Percentiles rank a stretch among this genome's conserved stretches.
These are phyloP conservation scores for Tachina lurida DNA, from an alignment of 2,888 invertebrate genomes.

Conservation along the genomic window DNA sequence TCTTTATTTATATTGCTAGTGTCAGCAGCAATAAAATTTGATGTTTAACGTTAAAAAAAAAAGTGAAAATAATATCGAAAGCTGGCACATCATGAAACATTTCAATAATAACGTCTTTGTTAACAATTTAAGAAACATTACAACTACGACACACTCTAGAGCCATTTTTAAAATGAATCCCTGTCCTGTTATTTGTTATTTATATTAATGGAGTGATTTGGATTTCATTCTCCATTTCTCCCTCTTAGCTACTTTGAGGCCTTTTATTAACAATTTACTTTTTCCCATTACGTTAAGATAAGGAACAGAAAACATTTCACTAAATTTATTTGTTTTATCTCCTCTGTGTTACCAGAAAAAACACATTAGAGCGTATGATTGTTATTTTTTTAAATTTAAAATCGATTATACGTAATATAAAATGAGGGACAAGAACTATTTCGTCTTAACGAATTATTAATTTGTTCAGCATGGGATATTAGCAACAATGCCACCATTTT, in stretches of 20 bases:
- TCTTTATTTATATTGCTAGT: conserved; percentile 3
- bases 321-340: neutral
- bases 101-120: neutral
- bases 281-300: neutral
- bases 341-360: neutral
- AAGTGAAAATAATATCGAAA: neutral
- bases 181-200: conserved; percentile 34
- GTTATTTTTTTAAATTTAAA: conserved; percentile 18
- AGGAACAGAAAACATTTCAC: neutral
- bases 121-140: neutral
- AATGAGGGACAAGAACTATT: neutral
- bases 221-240: conserved; percentile 1
- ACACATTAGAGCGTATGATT: conserved; percentile 24
- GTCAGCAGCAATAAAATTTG: conserved; percentile 52
- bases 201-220: conserved; percentile 24
- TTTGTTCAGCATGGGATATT: no score
- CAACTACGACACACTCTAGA: neutral
- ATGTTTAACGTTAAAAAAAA: conserved; percentile 47
- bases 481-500: no score
- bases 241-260: neutral
- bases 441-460: neutral
- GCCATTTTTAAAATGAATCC: conserved; percentile 55
- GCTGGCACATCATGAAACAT: neutral
- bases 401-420: conserved; percentile 2
- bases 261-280: conserved; percentile 15